Percentiles rank a stretch among this genome's conserved stretches.
These are phyloP conservation scores for Beaufortia kweichowensis DNA, from an alignment of 2,113 vertebrate species.

Conservation along the genomic window DNA sequence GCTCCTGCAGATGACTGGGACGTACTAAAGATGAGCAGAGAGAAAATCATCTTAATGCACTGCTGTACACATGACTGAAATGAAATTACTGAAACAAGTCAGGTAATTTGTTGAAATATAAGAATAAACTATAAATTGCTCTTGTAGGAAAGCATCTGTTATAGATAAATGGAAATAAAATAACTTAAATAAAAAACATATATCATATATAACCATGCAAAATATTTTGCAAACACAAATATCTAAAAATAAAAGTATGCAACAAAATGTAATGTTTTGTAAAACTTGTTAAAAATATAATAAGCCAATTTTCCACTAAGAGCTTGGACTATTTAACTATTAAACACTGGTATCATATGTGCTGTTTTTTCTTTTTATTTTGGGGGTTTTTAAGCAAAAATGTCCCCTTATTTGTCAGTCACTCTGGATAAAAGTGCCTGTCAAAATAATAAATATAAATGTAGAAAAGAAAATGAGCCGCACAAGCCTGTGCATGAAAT, in stretches of 20 bases:
- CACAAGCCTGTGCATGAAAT: neutral
- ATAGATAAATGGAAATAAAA: no score
- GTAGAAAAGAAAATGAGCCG: neutral
- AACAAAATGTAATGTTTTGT: neutral
- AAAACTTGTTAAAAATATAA: no score
- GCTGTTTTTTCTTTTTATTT: neutral
- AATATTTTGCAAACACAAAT: neutral
- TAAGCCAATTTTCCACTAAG: neutral
- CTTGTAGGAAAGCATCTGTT: no score
- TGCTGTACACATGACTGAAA: no score
- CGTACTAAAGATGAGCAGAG: constrained; percentile 63
- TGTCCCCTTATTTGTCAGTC: no score
- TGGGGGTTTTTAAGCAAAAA: no score
- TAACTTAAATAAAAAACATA: no score
- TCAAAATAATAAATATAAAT: no score
- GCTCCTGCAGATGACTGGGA: constrained; percentile 74
- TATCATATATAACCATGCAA: no score
- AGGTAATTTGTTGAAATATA: neutral
- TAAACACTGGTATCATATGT: no score
- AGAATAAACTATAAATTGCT: neutral
- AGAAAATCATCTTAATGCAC: neutral
- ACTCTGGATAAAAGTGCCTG: no score
- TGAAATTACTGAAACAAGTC: neutral
- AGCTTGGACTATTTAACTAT: no score
- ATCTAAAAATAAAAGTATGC: neutral